Evolutionary conservation across 1,140 invertebrate species (phyloP).

Genomic region (Eriosoma lanigerum): DNA sequence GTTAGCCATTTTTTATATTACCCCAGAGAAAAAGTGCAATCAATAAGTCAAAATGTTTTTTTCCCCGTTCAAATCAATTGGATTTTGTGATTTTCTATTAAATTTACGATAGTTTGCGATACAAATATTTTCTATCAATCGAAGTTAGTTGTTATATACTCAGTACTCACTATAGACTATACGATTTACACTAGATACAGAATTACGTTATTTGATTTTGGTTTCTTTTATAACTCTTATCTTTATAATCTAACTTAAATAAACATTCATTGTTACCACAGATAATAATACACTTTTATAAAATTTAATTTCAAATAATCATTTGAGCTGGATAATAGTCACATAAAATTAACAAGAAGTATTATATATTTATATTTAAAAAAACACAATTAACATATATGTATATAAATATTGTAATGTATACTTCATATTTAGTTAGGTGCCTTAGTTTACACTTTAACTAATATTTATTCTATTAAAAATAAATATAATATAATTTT

Average conservation of each 20-base stretch:
- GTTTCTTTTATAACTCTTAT: not conserved
- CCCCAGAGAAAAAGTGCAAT: conserved; percentile 19
- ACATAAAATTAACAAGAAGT: too few species aligned
- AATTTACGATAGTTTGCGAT: conserved; percentile 12
- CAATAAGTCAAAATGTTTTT: conserved; percentile 28
- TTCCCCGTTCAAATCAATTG: conserved; percentile 1
- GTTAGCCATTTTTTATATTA: conserved; percentile 21
- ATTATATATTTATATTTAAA: too few species aligned
- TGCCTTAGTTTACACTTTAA: too few species aligned
- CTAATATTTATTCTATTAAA: too few species aligned
- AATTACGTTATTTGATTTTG: not conserved
- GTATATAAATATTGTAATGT: too few species aligned
- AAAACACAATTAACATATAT: too few species aligned
- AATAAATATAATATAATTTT: too few species aligned
- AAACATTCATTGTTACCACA: not conserved
- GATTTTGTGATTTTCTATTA: conserved; percentile 22
- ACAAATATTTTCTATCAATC: not conserved
- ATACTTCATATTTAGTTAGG: too few species aligned
- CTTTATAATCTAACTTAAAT: not conserved
- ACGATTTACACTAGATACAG: not conserved
- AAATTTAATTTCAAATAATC: too few species aligned
- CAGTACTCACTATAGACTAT: too few species aligned
- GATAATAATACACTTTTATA: too few species aligned
- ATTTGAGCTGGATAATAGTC: too few species aligned
- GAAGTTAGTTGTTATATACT: not conserved